phyloP scores from a whole-genome alignment of 2,888 invertebrate species.

The Ectropis crepuscularia region DNA sequence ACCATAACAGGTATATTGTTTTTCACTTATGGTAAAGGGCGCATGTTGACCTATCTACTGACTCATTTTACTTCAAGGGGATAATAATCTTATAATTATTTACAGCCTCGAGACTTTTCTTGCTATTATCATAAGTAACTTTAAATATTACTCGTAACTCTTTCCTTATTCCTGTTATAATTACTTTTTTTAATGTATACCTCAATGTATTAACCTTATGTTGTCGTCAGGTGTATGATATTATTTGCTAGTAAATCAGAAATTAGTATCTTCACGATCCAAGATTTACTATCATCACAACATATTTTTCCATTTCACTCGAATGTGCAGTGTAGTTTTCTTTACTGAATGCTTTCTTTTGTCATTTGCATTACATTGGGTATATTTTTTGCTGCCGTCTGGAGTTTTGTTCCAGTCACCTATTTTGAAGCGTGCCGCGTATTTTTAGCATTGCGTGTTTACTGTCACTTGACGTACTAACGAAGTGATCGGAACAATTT shows the following conservation, averaged over 20 bases:
- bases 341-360: neutral
- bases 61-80: slow-evolving; percentile 1
- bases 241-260: too few species aligned
- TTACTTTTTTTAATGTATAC: neutral
- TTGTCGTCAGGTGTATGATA: neutral
- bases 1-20: slow-evolving; percentile 31
- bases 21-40: slow-evolving; percentile 36
- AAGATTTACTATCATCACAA: too few species aligned
- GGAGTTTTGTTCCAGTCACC: slow-evolving; percentile 54
- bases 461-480: slow-evolving; percentile 49
- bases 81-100: slow-evolving; percentile 12
- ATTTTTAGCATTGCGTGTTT: slow-evolving; percentile 57
- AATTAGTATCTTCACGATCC: too few species aligned
- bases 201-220: neutral
- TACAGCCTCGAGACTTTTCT: slow-evolving; percentile 11
- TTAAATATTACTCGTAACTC: slow-evolving; percentile 4
- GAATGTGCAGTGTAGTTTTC: neutral
- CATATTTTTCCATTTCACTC: too few species aligned
- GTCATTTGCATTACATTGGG: neutral
- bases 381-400: slow-evolving; percentile 22
- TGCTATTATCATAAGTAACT: slow-evolving; percentile 2
- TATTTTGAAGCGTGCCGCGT: slow-evolving; percentile 47
- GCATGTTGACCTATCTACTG: slow-evolving; percentile 35
- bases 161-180: slow-evolving; percentile 11
- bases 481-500: slow-evolving; percentile 53